phyloP scores from a whole-genome alignment of 2,888 invertebrate genomes.

The Elmis aenea region DNA sequence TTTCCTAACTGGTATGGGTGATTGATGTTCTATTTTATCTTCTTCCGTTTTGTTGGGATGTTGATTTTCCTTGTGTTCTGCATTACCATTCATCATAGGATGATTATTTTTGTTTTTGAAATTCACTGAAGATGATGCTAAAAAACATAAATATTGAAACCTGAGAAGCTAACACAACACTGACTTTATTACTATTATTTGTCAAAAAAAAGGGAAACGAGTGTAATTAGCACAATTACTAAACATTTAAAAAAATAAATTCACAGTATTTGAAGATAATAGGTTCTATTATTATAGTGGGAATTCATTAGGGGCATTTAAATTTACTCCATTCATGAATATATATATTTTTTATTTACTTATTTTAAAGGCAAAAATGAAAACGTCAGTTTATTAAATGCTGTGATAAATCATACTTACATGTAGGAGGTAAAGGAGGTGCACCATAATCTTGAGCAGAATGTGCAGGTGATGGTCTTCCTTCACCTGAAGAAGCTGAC shows the following conservation, averaged over 20 bases:
- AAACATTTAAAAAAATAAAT: too few species aligned
- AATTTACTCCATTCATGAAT: too few species aligned
- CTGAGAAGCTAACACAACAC: too few species aligned
- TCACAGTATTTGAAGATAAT: too few species aligned
- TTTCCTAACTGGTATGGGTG: slow-evolving; percentile 90
- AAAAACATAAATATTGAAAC: slow-evolving; percentile 14
- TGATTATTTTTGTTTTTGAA: slow-evolving; percentile 41
- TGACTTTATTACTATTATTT: too few species aligned
- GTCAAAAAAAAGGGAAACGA: too few species aligned
- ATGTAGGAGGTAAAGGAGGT: slow-evolving; percentile 49
- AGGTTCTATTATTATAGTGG: too few species aligned
- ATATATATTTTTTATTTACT: too few species aligned
- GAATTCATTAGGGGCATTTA: too few species aligned
- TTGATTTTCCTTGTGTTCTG: slow-evolving; percentile 40
- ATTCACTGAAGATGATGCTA: slow-evolving; percentile 57
- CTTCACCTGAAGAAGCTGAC: slow-evolving; percentile 47
- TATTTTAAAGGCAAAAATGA: neutral
- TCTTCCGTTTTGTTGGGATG: slow-evolving; percentile 50
- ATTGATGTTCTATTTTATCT: slow-evolving; percentile 86
- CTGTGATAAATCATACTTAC: too few species aligned
- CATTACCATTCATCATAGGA: slow-evolving; percentile 45
- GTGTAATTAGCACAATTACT: too few species aligned
- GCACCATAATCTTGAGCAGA: slow-evolving; percentile 39
- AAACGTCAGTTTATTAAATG: too few species aligned
- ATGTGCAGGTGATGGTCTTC: slow-evolving; percentile 46